A percentile compares a stretch with the other conserved stretches of the same genome.
phyloP scores from a whole-genome alignment of 2,113 vertebrate species.

The Cyanoderma ruficeps region DNA sequence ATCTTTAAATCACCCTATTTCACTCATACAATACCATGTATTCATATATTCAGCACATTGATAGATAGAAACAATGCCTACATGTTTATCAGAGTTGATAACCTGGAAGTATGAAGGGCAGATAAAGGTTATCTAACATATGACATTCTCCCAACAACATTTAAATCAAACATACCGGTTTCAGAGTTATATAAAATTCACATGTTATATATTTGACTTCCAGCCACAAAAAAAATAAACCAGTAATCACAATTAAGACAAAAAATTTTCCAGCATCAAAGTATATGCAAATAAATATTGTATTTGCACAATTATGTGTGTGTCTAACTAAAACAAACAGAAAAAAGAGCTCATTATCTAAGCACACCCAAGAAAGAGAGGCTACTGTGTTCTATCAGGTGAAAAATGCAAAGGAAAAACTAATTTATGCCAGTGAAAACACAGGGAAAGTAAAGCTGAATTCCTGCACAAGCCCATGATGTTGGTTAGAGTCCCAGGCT shows the following conservation, averaged over 20 bases:
- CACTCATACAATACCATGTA: background rate
- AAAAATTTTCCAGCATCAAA: background rate
- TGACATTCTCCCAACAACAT: background rate
- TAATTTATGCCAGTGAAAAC: background rate
- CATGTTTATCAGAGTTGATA: background rate
- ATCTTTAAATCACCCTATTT: background rate
- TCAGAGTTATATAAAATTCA: background rate
- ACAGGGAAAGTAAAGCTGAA: background rate
- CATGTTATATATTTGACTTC: background rate
- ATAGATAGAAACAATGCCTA: background rate
- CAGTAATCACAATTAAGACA: background rate
- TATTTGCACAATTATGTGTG: background rate
- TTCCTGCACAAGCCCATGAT: background rate
- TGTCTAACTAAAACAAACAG: background rate
- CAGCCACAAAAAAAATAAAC: background rate
- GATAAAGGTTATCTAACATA: background rate
- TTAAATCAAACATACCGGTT: background rate
- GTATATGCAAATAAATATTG: background rate
- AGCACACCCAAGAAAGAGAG: background rate
- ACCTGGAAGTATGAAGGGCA: background rate
- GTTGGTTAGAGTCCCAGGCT: background rate
- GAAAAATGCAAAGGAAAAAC: background rate
- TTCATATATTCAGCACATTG: background rate
- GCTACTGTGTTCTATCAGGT: background rate
- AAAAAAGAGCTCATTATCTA: background rate